phyloP scores from a whole-genome alignment of 1,140 invertebrate genomes.

The Dendrolimus punctatus region DNA sequence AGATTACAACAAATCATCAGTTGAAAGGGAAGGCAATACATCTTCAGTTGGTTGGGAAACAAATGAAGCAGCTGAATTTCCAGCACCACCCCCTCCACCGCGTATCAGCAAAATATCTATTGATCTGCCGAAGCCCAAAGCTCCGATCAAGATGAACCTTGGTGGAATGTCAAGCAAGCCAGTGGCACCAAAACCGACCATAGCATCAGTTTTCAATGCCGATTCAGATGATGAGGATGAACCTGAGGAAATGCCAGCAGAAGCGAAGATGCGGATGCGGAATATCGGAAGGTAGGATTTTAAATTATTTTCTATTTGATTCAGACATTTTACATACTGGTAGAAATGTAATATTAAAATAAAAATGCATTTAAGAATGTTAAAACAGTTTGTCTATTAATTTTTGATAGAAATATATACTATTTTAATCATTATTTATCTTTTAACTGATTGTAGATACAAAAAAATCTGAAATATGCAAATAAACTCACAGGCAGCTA shows the following conservation, averaged over 20 bases:
- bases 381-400: too few species aligned
- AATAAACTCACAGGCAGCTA: too few species aligned
- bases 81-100: slow-evolving; percentile 62
- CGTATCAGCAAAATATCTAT: slow-evolving; percentile 66
- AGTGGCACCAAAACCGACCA: slow-evolving; percentile 71
- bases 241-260: slow-evolving; percentile 94
- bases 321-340: too few species aligned
- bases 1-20: slow-evolving; percentile 14
- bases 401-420: too few species aligned
- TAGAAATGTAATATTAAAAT: too few species aligned
- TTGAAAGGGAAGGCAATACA: slow-evolving; percentile 27
- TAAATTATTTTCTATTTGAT: too few species aligned
- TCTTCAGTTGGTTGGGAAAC: too few species aligned
- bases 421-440: too few species aligned
- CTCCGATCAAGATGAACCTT: slow-evolving; percentile 65
- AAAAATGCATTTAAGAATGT: too few species aligned
- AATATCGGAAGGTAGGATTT: slow-evolving; percentile 95
- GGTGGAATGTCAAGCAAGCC: slow-evolving; percentile 33
- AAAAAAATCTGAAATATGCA: too few species aligned
- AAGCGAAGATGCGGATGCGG: slow-evolving; percentile 94
- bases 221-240: slow-evolving; percentile 84
- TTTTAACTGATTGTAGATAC: too few species aligned
- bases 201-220: slow-evolving; percentile 82
- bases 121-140: slow-evolving; percentile 54
- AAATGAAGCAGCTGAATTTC: slow-evolving; percentile 38